Conservation (phyloP, 2,888 invertebrate species). For the Eretmocerus hayati region DNA sequence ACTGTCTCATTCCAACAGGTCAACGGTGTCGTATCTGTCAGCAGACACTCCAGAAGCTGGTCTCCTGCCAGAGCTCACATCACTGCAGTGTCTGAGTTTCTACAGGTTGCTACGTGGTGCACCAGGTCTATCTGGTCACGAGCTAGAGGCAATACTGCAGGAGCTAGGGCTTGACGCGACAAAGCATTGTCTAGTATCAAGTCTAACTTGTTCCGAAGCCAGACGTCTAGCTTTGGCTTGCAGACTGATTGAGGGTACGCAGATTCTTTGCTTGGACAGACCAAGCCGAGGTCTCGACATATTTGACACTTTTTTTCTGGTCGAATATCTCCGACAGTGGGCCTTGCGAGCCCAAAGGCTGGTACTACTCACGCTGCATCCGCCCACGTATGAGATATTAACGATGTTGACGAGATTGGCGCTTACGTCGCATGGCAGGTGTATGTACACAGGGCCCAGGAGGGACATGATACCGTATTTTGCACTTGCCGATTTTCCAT, state of each 20-base stretch:
- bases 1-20: constrained; percentile 47
- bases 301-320: constrained; percentile 90
- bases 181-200: constrained; percentile 75
- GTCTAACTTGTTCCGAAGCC: constrained; percentile 81
- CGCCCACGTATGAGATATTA: constrained; percentile 91
- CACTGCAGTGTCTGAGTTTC: constrained; percentile 81
- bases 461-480: constrained; percentile 91
- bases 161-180: constrained; percentile 88
- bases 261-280: constrained; percentile 80
- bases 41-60: constrained; percentile 67
- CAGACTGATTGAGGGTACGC: constrained; percentile 77
- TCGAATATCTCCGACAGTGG: constrained; percentile 92
- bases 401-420: constrained; percentile 86
- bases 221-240: constrained; percentile 84
- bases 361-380: constrained; percentile 85
- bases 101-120: constrained; percentile 70
- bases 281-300: constrained; percentile 87
- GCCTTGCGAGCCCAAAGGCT: constrained; percentile 65
- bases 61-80: constrained; percentile 80
- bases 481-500: constrained; percentile 79
- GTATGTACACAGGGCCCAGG: constrained; percentile 85
- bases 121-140: constrained; percentile 55
- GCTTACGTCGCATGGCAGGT: constrained; percentile 80
- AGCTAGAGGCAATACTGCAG: constrained; percentile 77
- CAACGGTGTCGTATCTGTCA: constrained; percentile 69